These are phyloP conservation scores for Tigriopus californicus DNA, from an alignment of 2,888 invertebrate species.

Conservation along the genomic window DNA sequence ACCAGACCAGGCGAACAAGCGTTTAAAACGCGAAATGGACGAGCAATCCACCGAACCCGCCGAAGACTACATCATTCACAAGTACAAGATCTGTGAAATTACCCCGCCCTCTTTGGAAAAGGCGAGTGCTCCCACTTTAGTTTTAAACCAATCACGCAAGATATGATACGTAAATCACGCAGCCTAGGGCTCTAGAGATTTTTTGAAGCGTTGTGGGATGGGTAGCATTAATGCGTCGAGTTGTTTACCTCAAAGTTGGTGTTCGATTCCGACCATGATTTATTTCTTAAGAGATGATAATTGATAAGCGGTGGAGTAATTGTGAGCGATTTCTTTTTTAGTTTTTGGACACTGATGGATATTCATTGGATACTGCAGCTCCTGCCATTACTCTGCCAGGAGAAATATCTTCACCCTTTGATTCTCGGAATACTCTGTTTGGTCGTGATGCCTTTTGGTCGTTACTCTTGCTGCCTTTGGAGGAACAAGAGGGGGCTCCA, in stretches of 20 bases:
- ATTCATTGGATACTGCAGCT: not conserved
- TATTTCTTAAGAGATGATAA: no score
- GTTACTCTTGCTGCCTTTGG: not conserved
- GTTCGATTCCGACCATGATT: no score
- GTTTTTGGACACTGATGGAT: slow-evolving; percentile 2
- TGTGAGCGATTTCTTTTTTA: not conserved
- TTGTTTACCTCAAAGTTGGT: no score
- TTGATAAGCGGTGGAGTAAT: no score
- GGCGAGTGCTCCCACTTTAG: slow-evolving; percentile 21
- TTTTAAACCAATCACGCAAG: no score
- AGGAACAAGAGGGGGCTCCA: not conserved
- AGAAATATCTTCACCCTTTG: not conserved
- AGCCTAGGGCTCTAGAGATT: not conserved
- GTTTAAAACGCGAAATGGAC: not conserved
- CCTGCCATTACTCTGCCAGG: not conserved
- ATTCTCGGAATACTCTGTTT: not conserved
- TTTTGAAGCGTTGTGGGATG: no score
- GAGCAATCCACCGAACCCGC: not conserved
- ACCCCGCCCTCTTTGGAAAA: slow-evolving; percentile 24
- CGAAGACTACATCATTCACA: slow-evolving; percentile 18
- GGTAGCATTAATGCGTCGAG: no score
- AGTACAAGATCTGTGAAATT: slow-evolving; percentile 24
- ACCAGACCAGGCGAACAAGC: no score
- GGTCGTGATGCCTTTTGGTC: not conserved
- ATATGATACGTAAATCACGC: no score